phyloP scores from a whole-genome alignment of 2,113 vertebrate genomes.

The Plecotus auritus region DNA sequence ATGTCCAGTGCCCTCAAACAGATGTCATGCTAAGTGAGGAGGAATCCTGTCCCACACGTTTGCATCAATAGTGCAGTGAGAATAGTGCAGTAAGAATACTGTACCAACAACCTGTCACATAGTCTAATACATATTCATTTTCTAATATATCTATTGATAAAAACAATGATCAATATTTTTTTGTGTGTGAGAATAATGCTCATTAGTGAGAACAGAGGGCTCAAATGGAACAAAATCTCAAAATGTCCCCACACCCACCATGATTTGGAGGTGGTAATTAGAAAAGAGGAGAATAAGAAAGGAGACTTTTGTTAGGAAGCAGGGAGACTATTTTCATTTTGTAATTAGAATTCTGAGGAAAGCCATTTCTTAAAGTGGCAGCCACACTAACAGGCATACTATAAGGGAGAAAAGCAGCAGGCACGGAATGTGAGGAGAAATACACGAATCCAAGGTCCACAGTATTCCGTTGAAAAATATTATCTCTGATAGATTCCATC shows the following conservation, averaged over 20 bases:
- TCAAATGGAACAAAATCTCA: neutral
- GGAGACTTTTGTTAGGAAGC: neutral
- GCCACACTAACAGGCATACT: neutral
- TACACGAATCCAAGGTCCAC: neutral
- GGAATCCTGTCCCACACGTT: neutral
- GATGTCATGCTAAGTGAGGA: neutral
- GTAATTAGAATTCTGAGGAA: neutral
- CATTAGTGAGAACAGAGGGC: neutral
- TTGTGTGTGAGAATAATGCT: neutral
- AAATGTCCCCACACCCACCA: neutral
- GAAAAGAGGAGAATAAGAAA: neutral
- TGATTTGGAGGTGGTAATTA: neutral
- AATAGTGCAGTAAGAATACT: neutral
- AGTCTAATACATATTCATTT: neutral
- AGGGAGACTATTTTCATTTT: neutral
- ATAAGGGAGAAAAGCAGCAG: neutral
- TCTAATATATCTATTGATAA: neutral
- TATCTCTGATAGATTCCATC: slow-evolving; percentile 23
- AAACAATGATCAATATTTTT: neutral
- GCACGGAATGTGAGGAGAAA: neutral
- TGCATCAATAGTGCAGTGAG: neutral
- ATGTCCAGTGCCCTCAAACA: neutral
- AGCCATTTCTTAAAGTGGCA: neutral
- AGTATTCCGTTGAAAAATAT: neutral
- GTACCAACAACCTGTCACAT: neutral